These are phyloP conservation scores for Anodontia alba DNA, from an alignment of 2,888 invertebrate species.

Conservation along the genomic window DNA sequence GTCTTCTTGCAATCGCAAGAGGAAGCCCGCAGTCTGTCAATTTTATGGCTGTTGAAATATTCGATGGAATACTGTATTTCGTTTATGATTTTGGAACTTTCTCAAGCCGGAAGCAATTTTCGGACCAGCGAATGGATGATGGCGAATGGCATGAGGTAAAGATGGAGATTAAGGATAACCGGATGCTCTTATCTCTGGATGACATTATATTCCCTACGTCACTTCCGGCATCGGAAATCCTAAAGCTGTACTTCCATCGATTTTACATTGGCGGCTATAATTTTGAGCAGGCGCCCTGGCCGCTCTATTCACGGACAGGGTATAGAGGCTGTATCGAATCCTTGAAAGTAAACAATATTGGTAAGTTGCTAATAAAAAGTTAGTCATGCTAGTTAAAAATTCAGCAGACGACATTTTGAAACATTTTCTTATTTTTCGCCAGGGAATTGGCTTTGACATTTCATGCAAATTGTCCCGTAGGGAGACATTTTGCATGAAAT, in stretches of 20 bases:
- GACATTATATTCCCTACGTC: slow-evolving; percentile 35
- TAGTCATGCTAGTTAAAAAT: too few relatives aligned
- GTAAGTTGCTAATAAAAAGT: slow-evolving; percentile 36
- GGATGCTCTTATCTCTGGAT: slow-evolving; percentile 70
- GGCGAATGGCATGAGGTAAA: slow-evolving; percentile 77
- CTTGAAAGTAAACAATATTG: slow-evolving; percentile 66
- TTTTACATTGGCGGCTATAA: slow-evolving; percentile 74
- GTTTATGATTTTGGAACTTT: slow-evolving; percentile 77
- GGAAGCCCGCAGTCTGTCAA: slow-evolving; percentile 33
- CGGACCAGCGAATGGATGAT: slow-evolving; percentile 74
- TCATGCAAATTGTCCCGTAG: too few relatives aligned
- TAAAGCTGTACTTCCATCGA: slow-evolving; percentile 36
- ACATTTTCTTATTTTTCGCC: too few relatives aligned
- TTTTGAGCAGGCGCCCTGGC: slow-evolving; percentile 78
- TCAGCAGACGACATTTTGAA: too few relatives aligned
- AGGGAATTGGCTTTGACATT: too few relatives aligned
- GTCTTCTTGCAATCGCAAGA: slow-evolving; percentile 74
- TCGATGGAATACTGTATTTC: slow-evolving; percentile 80
- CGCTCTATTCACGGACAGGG: slow-evolving; percentile 77
- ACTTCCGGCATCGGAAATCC: slow-evolving; percentile 20
- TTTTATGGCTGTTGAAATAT: slow-evolving; percentile 81
- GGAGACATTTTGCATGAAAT: too few relatives aligned
- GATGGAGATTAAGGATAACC: slow-evolving; percentile 38
- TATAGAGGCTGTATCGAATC: slow-evolving; percentile 82
- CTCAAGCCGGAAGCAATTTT: slow-evolving; percentile 67